Evolutionary conservation across 1,140 invertebrate genomes (phyloP).

Genomic region (Monochamus saltuarius): DNA sequence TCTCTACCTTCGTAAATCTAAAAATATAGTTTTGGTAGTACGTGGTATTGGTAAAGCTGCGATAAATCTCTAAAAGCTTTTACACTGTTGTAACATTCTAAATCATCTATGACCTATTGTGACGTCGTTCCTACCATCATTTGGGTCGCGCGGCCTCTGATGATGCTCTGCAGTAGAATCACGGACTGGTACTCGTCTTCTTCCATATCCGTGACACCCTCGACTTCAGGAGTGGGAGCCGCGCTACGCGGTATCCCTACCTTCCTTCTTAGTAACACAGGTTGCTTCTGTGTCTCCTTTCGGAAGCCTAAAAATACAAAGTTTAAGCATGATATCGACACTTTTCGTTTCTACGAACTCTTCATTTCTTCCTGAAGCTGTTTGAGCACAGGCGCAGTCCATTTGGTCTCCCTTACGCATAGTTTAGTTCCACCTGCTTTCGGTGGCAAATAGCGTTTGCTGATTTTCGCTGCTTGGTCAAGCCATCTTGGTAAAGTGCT

Average conservation of each 20-base stretch:
- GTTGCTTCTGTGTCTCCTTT: conserved; percentile 23
- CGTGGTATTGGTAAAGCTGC: neutral
- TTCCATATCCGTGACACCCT: conserved; percentile 54
- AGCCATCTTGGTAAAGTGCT: conserved; percentile 47
- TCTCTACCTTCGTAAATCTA: conserved; percentile 71
- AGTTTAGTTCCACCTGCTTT: conserved; percentile 44
- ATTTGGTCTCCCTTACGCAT: conserved; percentile 62
- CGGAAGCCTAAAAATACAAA: conserved; percentile 21
- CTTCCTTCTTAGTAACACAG: conserved; percentile 30
- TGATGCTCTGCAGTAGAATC: conserved; percentile 64
- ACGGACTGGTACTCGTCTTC: conserved; percentile 61
- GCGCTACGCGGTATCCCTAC: conserved; percentile 11
- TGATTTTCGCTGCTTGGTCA: conserved; percentile 39
- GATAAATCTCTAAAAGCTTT: neutral
- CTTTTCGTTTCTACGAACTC: conserved; percentile 46
- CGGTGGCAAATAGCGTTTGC: conserved; percentile 10
- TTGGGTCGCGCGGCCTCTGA: conserved; percentile 69
- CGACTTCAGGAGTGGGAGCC: conserved; percentile 59
- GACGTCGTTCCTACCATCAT: conserved; percentile 59
- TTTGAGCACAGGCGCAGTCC: conserved; percentile 62
- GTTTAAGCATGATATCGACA: neutral
- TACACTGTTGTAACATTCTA: neutral
- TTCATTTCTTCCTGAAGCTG: conserved; percentile 60
- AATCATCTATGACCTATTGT: neutral
- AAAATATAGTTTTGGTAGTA: conserved; percentile 17